Base-by-base conservation (phyloP, 2,888 invertebrate species). In the Polydrusus pterygomalis region DNA sequence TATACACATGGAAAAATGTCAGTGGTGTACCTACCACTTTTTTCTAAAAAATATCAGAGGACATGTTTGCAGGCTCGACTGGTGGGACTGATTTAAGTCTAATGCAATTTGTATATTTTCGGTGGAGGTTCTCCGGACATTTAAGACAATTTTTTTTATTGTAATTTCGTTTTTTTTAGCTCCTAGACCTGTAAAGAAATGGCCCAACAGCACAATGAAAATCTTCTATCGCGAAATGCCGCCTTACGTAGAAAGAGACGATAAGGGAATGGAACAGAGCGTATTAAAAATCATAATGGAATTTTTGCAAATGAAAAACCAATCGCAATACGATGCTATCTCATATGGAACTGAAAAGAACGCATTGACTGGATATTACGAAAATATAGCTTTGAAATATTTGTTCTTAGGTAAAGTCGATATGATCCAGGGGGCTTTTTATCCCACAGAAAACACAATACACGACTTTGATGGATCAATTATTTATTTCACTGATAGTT, bases 401-500 rank as follows among this genome's bases (percentile, higher is more conserved):
- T 25, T 71, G 13, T 43, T 45, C 6, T 20, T 18, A 13, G 30
- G 15, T 13, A 15, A 64, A 43, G 64, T 40, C 0, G 71, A 71
- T 17, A 15, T 56, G 10, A 10, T 43, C n/a, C 43, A 54, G 7
- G 71, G 71, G 9, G 71, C 43, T 5, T 63, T 64, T 49, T 17
- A 64, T n/a, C 45, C 64, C 0, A 54, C 25, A 15, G 71, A 40
- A 51, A 43, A 71, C 5, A 71, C 17, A 0, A 15, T 45, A 18
- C 15, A 54, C 8, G 64, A 71, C 17, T 71, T 71, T 43, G 51
- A 71, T 11, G 51, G 64, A 2, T 64, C 71, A 2, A 15, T 54
- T 9, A 11, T 64, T 30, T 71, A 71, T 43, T 18, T 10, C 10
- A 43, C 9, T 18, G 71, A 71, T 17, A 43, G 17, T 5, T 43